A percentile compares a stretch with the other conserved stretches of the same genome.
phyloP scores from a whole-genome alignment of 2,888 invertebrate genomes.

The Latrodectus hesperus region DNA sequence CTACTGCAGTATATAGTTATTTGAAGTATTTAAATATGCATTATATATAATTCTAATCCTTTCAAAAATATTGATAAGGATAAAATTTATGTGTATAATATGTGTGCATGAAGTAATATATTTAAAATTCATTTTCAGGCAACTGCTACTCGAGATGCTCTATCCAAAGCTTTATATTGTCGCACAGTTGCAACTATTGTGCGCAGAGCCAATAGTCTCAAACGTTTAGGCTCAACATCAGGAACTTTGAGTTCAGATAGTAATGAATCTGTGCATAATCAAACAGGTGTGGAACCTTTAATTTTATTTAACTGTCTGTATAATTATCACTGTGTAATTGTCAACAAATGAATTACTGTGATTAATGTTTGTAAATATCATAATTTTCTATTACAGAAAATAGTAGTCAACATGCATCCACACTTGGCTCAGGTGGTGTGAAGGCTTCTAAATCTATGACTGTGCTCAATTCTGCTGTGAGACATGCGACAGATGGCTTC shows the following conservation, averaged over 20 bases:
- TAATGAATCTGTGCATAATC: constrained; percentile 92
- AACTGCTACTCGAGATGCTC: constrained; percentile 89
- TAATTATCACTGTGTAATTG: background rate
- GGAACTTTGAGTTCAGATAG: constrained; percentile 93
- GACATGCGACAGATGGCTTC: constrained; percentile 94
- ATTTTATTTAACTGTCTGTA: background rate
- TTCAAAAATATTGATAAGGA: too few relatives aligned
- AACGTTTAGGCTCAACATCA: constrained; percentile 84
- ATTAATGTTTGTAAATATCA: background rate
- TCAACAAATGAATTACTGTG: background rate
- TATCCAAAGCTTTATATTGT: constrained; percentile 94
- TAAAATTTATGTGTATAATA: too few relatives aligned
- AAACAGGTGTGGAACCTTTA: constrained; percentile 73
- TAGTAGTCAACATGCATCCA: constrained; percentile 88
- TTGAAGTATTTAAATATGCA: too few relatives aligned
- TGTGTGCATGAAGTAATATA: too few relatives aligned
- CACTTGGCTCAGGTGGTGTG: constrained; percentile 84
- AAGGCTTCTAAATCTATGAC: constrained; percentile 86
- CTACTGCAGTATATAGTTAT: too few relatives aligned
- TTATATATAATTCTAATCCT: too few relatives aligned
- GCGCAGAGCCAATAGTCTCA: constrained; percentile 91
- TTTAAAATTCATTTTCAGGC: constrained; percentile 78
- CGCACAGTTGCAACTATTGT: constrained; percentile 96
- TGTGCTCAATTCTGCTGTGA: constrained; percentile 91
- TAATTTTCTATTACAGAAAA: constrained; percentile 75